Evolutionary conservation across 2,888 invertebrate genomes (phyloP).

Genomic region (Pelosia muscerda): DNA sequence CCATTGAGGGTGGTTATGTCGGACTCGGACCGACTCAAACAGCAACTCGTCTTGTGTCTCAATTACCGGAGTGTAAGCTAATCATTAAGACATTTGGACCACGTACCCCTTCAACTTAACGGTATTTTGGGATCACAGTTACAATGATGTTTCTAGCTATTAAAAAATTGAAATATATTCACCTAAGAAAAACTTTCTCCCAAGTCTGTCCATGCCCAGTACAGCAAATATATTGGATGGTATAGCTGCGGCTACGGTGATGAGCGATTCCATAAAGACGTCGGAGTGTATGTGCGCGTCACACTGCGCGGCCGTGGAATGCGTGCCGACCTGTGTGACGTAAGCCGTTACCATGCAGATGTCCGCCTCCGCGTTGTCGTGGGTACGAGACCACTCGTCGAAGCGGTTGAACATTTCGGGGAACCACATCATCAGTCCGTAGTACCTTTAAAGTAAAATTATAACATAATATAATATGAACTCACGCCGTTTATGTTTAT

Average conservation of each 20-base stretch:
- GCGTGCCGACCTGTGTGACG: constrained; percentile 90
- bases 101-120: no score
- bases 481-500: no score
- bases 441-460: constrained; percentile 88
- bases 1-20: no score
- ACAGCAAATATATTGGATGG: constrained; percentile 95
- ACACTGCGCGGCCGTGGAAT: constrained; percentile 87
- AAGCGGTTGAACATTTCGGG: constrained; percentile 97
- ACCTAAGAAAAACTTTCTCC: constrained; percentile 94
- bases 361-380: constrained; percentile 89
- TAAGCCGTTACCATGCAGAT: constrained; percentile 93
- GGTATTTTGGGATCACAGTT: no score
- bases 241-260: constrained; percentile 94
- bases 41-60: no score
- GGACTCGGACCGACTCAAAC: no score
- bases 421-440: constrained; percentile 99
- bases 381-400: constrained; percentile 91
- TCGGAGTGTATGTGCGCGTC: constrained; percentile 91
- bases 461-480: no score
- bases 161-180: constrained; percentile 36
- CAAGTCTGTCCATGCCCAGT: constrained; percentile 94
- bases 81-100: no score
- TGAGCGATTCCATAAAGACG: constrained; percentile 95
- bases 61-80: no score
- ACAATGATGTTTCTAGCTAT: no score